Conservation (phyloP, 2,888 invertebrate species). For the Exocentrus adspersus region DNA sequence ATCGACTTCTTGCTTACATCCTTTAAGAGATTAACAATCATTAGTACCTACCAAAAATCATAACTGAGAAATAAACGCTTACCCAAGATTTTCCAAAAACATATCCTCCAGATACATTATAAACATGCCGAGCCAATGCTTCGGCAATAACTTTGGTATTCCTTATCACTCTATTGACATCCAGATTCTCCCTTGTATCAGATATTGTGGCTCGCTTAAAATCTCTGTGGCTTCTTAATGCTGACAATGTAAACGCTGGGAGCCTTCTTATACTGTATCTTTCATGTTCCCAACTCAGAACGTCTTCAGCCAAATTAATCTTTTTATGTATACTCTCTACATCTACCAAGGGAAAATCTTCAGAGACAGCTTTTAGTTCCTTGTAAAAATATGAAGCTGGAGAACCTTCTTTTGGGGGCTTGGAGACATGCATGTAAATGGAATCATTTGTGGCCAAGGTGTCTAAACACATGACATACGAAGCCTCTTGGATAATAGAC, state of each 20-base stretch:
- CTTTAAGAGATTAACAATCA: slow-evolving; percentile 65
- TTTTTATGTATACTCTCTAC: slow-evolving; percentile 89
- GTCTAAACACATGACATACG: slow-evolving; percentile 91
- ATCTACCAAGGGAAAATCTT: slow-evolving; percentile 62
- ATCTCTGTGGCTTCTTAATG: slow-evolving; percentile 76
- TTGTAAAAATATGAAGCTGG: slow-evolving; percentile 75
- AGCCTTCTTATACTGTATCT: slow-evolving; percentile 91
- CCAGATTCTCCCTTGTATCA: slow-evolving; percentile 69
- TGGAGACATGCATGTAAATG: slow-evolving; percentile 93
- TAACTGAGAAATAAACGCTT: slow-evolving; percentile 53
- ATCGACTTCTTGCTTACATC: slow-evolving; percentile 78
- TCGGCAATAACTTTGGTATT: slow-evolving; percentile 84
- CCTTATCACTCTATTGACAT: slow-evolving; percentile 68
- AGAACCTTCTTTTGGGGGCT: slow-evolving; percentile 89
- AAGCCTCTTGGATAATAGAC: slow-evolving; percentile 81
- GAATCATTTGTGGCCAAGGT: slow-evolving; percentile 74
- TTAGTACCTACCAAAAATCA: background rate
- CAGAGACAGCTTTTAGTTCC: slow-evolving; percentile 70
- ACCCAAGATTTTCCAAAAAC: slow-evolving; percentile 83
- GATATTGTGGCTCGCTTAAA: slow-evolving; percentile 71
- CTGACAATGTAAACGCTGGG: slow-evolving; percentile 91
- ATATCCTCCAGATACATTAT: slow-evolving; percentile 73
- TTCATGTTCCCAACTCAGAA: slow-evolving; percentile 97
- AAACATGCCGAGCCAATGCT: slow-evolving; percentile 83
- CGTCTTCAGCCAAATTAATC: slow-evolving; percentile 93